phyloP scores from a whole-genome alignment of 2,113 vertebrate species.

The Carassius gibelio region DNA sequence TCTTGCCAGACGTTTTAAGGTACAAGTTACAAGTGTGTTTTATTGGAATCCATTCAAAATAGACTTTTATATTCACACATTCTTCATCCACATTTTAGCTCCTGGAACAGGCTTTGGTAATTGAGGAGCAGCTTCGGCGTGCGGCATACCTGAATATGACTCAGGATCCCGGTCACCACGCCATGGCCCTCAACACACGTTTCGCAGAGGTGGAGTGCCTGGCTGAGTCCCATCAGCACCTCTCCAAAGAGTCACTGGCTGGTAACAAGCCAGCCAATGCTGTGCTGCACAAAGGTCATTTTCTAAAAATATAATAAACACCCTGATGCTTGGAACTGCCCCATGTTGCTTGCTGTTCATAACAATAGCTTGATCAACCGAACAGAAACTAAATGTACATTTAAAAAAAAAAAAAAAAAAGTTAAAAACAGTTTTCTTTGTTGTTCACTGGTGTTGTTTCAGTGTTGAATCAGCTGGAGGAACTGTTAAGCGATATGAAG shows the following conservation, averaged over 20 bases:
- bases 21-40: slow-evolving; percentile 2
- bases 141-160: slow-evolving; percentile 98
- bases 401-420: neutral
- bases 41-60: neutral
- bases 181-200: slow-evolving; percentile 95
- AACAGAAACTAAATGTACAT: neutral
- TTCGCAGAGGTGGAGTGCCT: slow-evolving; percentile 96
- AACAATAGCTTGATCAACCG: neutral
- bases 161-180: slow-evolving; percentile 92
- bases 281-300: slow-evolving; percentile 92
- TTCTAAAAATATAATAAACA: neutral
- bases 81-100: slow-evolving; percentile 72
- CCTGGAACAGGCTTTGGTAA: slow-evolving; percentile 96
- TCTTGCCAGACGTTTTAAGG: slow-evolving; percentile 95
- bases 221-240: slow-evolving; percentile 97
- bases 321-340: neutral
- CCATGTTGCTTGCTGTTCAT: neutral
- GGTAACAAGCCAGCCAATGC: slow-evolving; percentile 97
- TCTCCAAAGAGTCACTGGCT: slow-evolving; percentile 96
- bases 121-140: slow-evolving; percentile 93
- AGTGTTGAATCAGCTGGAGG: slow-evolving; percentile 98
- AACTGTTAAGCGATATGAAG: slow-evolving; percentile 98
- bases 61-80: neutral
- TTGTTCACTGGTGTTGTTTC: slow-evolving; percentile 40
- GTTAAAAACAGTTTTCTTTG: neutral